A percentile compares a stretch with the other conserved stretches of the same genome.
These are phyloP conservation scores for Mylabris sibirica DNA, from an alignment of 2,888 invertebrate species.

Conservation along the genomic window DNA sequence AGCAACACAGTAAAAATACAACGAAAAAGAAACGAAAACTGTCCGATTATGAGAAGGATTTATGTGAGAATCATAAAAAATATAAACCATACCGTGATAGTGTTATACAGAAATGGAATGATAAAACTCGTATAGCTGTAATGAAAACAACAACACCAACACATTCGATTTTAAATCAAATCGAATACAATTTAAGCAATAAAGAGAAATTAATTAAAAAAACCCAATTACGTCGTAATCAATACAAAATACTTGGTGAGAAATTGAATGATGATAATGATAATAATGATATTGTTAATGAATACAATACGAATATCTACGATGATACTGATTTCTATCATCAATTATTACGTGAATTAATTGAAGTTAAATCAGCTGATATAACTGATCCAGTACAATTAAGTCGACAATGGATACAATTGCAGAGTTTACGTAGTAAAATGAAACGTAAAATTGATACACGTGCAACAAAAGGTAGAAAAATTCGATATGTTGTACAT, in stretches of 20 bases:
- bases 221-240: constrained; percentile 81
- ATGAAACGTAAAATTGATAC: constrained; percentile 94
- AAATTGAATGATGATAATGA: constrained; percentile 53
- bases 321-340: constrained; percentile 98
- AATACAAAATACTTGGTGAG: constrained; percentile 74
- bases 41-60: constrained; percentile 66
- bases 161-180: constrained; percentile 75
- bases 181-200: constrained; percentile 84
- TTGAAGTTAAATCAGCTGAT: constrained; percentile 87
- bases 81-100: constrained; percentile 77
- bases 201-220: constrained; percentile 77
- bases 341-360: constrained; percentile 87
- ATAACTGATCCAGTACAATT: constrained; percentile 85
- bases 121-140: constrained; percentile 82
- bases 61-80: constrained; percentile 66
- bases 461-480: constrained; percentile 92
- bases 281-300: constrained; percentile 56
- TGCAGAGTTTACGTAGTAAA: constrained; percentile 90
- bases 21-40: constrained; percentile 66
- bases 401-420: constrained; percentile 88
- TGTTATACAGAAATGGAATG: constrained; percentile 93
- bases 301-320: constrained; percentile 84
- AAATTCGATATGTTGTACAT: constrained; percentile 85
- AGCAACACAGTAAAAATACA: constrained; percentile 37
- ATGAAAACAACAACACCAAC: constrained; percentile 67